Evolutionary conservation across 1,140 invertebrate species (phyloP).

Genomic region (Saccostrea glomerata): DNA sequence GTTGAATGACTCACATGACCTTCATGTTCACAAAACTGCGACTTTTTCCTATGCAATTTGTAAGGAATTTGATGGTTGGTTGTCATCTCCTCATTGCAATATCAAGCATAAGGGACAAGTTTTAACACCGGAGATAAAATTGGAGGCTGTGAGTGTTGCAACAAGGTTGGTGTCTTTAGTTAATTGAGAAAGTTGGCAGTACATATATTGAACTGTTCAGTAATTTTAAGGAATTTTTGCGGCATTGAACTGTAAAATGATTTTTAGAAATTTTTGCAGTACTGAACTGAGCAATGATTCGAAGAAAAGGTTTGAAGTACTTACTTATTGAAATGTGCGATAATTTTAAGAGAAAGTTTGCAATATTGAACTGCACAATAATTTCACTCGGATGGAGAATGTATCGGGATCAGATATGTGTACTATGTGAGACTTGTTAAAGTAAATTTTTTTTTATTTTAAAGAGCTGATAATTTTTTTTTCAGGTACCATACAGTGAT

Average conservation of each 20-base stretch:
- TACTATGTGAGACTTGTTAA: no score
- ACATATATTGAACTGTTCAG: no score
- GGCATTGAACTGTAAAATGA: no score
- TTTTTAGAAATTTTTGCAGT: no score
- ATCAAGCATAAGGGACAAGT: conserved; percentile 39
- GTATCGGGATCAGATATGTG: no score
- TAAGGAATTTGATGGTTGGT: conserved; percentile 73
- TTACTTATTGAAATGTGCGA: no score
- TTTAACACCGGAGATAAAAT: conserved; percentile 62
- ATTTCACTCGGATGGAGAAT: no score
- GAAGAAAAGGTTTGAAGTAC: neutral
- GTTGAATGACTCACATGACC: conserved; percentile 66
- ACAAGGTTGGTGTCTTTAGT: conserved; percentile 44
- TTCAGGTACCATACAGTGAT: conserved; percentile 63
- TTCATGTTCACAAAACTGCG: conserved; percentile 64
- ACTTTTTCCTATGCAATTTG: conserved; percentile 68
- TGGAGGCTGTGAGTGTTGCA: conserved; percentile 63
- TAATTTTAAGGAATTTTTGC: no score
- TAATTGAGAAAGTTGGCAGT: neutral
- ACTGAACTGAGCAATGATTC: no score
- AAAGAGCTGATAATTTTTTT: neutral
- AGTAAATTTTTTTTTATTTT: neutral
- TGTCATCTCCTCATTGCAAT: conserved; percentile 38
- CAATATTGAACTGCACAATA: no score
- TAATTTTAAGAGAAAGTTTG: no score